Base-by-base conservation (phyloP, 2,888 invertebrate genomes). In the Chelonus formosanus region DNA sequence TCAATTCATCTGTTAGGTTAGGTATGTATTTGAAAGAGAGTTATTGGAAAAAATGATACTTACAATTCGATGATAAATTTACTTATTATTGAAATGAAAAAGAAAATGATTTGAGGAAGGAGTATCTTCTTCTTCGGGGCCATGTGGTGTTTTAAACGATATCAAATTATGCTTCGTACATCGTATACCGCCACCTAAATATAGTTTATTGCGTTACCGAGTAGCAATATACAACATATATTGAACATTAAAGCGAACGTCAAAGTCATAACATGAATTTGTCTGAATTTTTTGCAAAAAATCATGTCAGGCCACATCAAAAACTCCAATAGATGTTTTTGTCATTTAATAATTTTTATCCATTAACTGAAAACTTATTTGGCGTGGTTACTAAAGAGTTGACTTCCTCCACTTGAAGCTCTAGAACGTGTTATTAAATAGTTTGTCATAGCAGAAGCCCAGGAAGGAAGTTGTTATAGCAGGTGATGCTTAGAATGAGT, bases 191-290 rank as follows among this genome's bases (percentile, higher is more conserved):
- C 80, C 77, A 80, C 79, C 83, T 84, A 84, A 84, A 84, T 83
- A 82, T 84, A 84, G 83, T 84, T 84, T 84, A 84, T 84, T 83
- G 79, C 83, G 80, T 83, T 84, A 83, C 82, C 78, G 76, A 78
- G 84, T 82, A 84, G 83, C 81, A 83, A 83, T 82, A 82, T 80
- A 67, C 67, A 56, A 63, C 56, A 61, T 48, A 62, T 67, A 32
- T 64, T 61, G 69, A 65, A 67, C 68, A 65, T 69, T 66, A 66
- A 66, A 67, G 48, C 45, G 3, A 43, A 35, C 44, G 47, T 67
- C 69, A 63, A 62, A 65, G 59, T 52, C 59, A 43, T 47, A 47
- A 44, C 7, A 52, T 36, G 40, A n/a, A 6, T n/a, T 32, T 40
- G 5, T 3, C 20, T 6, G 10, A n/a, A 8, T 20, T 56, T 7